Base-by-base conservation (phyloP, 2,888 invertebrate species). In the Drosophila niveifrons region DNA sequence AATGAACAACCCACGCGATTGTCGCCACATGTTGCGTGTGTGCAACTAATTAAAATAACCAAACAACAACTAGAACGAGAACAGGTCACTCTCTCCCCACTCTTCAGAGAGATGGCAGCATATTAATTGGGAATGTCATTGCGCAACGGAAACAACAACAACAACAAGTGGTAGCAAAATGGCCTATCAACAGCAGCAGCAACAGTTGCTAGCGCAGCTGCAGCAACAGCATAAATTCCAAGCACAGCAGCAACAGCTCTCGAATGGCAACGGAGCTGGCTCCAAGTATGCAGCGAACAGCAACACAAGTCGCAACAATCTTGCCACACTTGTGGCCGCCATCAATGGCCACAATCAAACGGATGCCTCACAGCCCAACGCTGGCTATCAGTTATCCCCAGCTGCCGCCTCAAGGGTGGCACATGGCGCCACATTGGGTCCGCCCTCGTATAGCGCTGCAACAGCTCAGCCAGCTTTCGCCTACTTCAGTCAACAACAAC, bases 361-460 rank as follows among this genome's bases (percentile, higher is more conserved):
- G 6, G 79, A 78, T 55, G 65, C 46, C n/a, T 2, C 39, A 8
- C 74, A 2, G 41, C 66, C 44, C 36, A 23, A 23, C 23, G 36
- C n/a, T 23, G 89, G 87, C 67, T 91, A 91, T 71, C 91, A 91
- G 47, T 43, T 91, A 41, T 90, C 91, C 23, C 84, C 91, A 13
- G 89, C 91, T 4, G 88, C 89, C 11, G 81, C 75, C 13, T 81
- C 81, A 7, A 78, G 73, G 66, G 87, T 75, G 63, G 78, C 78
- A 23, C 86, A 89, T 53, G 79, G 72, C 2, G 63, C 82, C 3
- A 71, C 86, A 0, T 31, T 82, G 29, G 89, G 83, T 7, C 91
- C 91, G 50, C 91, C 91, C 52, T 90, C 91, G 2, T 91, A 91
- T 31, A 90, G 89, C 3, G 91, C 91, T 10, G 91, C 91, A 51